Percentiles rank a stretch among this genome's conserved stretches.
These are phyloP conservation scores for Tauraco erythrolophus DNA, from an alignment of 2,113 vertebrate genomes.

Conservation along the genomic window DNA sequence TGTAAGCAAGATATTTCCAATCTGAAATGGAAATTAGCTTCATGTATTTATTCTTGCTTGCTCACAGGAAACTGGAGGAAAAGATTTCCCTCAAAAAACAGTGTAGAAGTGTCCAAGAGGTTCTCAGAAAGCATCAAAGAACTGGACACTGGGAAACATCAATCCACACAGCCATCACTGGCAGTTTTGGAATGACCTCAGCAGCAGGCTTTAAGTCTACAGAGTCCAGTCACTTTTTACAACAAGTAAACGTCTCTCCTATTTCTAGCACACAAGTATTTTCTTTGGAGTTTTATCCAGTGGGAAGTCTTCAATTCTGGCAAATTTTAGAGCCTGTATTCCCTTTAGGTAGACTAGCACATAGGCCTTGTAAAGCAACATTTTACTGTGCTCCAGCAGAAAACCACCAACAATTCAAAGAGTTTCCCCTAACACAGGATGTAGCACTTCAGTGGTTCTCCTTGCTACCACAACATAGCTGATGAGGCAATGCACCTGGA, in stretches of 20 bases:
- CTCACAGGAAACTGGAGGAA: not conserved
- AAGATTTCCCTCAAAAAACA: not conserved
- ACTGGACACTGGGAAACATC: not conserved
- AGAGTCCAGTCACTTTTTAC: not conserved
- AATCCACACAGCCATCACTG: not conserved
- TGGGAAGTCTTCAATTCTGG: not conserved
- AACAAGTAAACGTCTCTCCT: fast-evolving
- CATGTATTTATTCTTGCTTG: not conserved
- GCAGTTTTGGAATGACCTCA: not conserved
- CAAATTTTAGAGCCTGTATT: not conserved
- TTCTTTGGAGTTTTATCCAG: not conserved
- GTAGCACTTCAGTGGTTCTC: not conserved
- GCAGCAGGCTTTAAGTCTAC: not conserved
- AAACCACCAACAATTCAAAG: not conserved
- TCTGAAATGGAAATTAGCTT: not conserved
- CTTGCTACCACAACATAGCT: not conserved
- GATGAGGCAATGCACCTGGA: not conserved
- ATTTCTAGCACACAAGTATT: not conserved
- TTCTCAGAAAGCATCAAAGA: not conserved
- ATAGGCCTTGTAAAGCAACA: not conserved
- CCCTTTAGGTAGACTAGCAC: not conserved
- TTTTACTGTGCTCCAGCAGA: not conserved
- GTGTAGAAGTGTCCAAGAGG: not conserved
- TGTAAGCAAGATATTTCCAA: not conserved
- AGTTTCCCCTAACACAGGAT: not conserved